Evolutionary conservation across 2,113 vertebrate species (phyloP), one percentile per base, ranked within the genome.

Genomic region (Oriolus oriolus): DNA sequence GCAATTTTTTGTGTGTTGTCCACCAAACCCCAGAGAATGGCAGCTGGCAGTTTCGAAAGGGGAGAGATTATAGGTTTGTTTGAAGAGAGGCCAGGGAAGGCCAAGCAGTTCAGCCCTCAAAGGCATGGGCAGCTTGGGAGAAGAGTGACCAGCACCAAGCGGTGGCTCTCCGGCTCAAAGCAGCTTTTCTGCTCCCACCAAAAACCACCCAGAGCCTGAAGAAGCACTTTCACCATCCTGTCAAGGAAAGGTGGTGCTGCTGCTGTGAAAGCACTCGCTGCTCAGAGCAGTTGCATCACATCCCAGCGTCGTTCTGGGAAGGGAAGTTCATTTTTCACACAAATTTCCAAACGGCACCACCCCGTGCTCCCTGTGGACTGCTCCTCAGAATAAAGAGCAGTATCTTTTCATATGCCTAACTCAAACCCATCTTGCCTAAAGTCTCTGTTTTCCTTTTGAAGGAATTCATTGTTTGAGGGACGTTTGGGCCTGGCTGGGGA

Each of bases 401-500:
- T 7, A 70, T 49, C 71, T 90, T 93, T 68, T n/a, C 39, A 60
- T 82, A 90, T 84, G 39, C 49, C 16, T 13, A 6, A 39, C 75
- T 68, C 75, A 70, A 92, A 93, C 35, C 45, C 44, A n/a, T 15
- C 61, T 93, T 78, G 9, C 54, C 74, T 39, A 11, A 56, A n/a
- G 22, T 16, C 71, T 90, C 77, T 64, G 44, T 86, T 84, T 90
- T 92, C 49, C 10, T 92, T 94, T 53, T 1, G 9, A 53, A 33
- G 68, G 64, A 68, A 52, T 68, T 82, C 7, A 1, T 53, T 71
- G 92, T 75, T 60, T 49, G 76, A 69, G 57, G 56, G 60, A 27
- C 0, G 0, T 9, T 78, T 0, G 0, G 56, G 69, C 53, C 87
- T 41, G 37, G 31, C 41, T 75, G 41, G 49, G 79, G 26, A 39